Evolutionary conservation across 2,888 invertebrate species (phyloP).

Genomic region (Cataglyphis livida): DNA sequence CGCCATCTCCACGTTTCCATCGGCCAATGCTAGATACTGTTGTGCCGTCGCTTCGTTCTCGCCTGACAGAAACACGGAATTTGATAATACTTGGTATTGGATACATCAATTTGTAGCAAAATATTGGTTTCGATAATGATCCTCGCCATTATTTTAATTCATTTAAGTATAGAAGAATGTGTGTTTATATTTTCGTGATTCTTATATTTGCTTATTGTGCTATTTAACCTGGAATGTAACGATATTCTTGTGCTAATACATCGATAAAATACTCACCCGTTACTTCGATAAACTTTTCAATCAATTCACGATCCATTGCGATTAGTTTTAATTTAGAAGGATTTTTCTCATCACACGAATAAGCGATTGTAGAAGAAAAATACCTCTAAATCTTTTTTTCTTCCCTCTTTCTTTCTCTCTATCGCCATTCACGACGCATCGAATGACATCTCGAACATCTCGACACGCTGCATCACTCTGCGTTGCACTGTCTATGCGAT

Average conservation of each 20-base stretch:
- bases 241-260: not conserved
- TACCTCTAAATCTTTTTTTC: conserved; percentile 14
- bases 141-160: not conserved
- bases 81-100: not conserved
- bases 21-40: conserved; percentile 81
- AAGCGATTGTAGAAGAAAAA: conserved; percentile 16
- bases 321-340: not conserved
- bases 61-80: conserved; percentile 70
- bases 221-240: conserved; percentile 25
- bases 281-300: conserved; percentile 84
- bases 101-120: not conserved
- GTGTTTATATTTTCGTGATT: not conserved
- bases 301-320: conserved; percentile 80
- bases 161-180: not conserved
- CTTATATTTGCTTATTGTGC: not conserved
- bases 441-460: conserved; percentile 32
- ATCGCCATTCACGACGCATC: not conserved
- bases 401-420: not conserved
- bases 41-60: conserved; percentile 81
- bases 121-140: not conserved
- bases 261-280: conserved; percentile 77
- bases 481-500: not conserved
- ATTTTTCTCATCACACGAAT: conserved; percentile 15
- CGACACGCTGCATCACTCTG: not conserved
- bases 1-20: conserved; percentile 83